Evolutionary conservation across 2,888 invertebrate species (phyloP).

Genomic region (Apeira syringaria): DNA sequence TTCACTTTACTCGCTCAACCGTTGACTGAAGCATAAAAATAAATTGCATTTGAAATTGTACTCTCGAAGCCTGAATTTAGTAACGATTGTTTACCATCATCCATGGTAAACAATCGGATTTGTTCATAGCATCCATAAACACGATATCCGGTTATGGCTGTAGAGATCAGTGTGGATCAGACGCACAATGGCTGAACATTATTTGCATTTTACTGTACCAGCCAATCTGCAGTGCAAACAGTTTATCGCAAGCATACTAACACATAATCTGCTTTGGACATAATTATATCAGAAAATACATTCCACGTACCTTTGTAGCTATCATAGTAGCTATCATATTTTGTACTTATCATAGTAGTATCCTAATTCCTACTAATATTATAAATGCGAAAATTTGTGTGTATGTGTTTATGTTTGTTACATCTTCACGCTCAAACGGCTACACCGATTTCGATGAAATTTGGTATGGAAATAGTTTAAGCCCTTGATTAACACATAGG

Average conservation of each 20-base stretch:
- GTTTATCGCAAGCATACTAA: conserved; percentile 13
- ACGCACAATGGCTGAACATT: conserved; percentile 46
- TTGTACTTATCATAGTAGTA: too few species aligned
- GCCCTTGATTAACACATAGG: neutral
- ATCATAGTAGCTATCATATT: too few species aligned
- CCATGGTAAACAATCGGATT: too few species aligned
- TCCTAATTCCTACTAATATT: neutral
- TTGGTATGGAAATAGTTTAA: neutral
- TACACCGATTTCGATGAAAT: neutral
- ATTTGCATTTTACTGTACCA: conserved; percentile 73
- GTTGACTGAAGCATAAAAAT: too few species aligned
- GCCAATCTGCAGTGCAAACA: conserved; percentile 76
- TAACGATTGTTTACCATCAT: too few species aligned
- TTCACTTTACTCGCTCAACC: too few species aligned
- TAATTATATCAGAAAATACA: too few species aligned
- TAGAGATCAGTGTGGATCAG: conserved; percentile 23
- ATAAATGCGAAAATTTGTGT: neutral
- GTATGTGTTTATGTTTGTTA: neutral
- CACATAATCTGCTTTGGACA: conserved; percentile 6
- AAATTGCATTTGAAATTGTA: too few species aligned
- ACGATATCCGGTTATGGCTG: neutral
- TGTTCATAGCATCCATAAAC: too few species aligned
- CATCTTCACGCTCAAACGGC: neutral
- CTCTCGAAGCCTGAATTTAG: too few species aligned
- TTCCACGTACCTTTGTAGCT: too few species aligned